phyloP scores from a whole-genome alignment of 2,797 vertebrate genomes.

The Uromys caudimaculatus region DNA sequence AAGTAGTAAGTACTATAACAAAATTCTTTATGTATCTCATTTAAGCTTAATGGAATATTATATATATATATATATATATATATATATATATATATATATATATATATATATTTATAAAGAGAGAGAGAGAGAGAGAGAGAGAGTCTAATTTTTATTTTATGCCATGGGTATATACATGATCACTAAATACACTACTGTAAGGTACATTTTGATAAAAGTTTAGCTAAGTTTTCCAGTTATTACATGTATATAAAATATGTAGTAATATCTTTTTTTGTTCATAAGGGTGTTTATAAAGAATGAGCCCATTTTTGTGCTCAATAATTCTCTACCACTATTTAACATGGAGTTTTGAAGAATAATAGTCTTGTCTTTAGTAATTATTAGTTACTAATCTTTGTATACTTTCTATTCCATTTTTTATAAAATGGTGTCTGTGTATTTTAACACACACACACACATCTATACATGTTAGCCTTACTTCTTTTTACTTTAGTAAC shows the following conservation, averaged over 20 bases:
- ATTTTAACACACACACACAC: neutral
- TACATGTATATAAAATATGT: neutral
- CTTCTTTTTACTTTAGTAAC: neutral
- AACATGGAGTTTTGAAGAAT: constrained; percentile 19
- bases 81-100: neutral
- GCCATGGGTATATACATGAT: neutral
- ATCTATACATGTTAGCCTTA: neutral
- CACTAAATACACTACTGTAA: neutral
- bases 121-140: no score
- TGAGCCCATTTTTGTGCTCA: neutral
- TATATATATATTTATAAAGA: no score
- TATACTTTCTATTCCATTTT: constrained; percentile 4
- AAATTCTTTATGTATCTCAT: neutral
- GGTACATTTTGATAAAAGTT: neutral
- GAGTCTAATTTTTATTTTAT: neutral
- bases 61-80: neutral
- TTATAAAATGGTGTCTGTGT: constrained; percentile 35
- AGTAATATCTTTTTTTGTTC: neutral
- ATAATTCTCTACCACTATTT: neutral
- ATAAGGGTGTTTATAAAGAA: constrained; percentile 45
- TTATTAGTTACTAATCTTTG: neutral
- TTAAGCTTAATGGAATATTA: neutral
- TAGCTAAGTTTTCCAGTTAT: neutral
- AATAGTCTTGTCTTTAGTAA: neutral
- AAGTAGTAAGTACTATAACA: neutral